phyloP scores from a whole-genome alignment of 2,797 vertebrate species.

The Triplophysa yarkandensis region DNA sequence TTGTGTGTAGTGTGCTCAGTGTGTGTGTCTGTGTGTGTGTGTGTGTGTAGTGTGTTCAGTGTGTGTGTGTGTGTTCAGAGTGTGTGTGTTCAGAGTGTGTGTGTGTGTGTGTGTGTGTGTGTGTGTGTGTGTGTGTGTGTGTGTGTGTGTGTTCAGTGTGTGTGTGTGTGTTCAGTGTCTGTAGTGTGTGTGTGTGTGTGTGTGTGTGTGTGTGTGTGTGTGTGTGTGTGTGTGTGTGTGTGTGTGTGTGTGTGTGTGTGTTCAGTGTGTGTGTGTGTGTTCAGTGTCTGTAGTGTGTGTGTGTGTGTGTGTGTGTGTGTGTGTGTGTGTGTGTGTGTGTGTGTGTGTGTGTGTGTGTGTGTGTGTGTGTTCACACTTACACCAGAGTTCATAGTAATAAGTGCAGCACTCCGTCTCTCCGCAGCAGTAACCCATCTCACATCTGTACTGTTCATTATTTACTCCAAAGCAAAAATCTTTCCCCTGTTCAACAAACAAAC shows the following conservation, averaged over 20 bases:
- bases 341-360: background rate
- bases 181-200: background rate
- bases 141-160: too few species aligned
- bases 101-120: too few species aligned
- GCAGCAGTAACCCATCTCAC: constrained; percentile 85
- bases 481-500: constrained; percentile 66
- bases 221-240: too few species aligned
- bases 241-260: too few species aligned
- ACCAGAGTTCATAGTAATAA: constrained; percentile 86
- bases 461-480: constrained; percentile 83
- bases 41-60: too few species aligned
- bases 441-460: constrained; percentile 82
- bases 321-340: background rate
- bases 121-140: too few species aligned
- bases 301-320: background rate
- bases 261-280: too few species aligned
- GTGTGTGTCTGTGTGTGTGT: too few species aligned
- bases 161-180: too few species aligned
- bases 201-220: background rate
- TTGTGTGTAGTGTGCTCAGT: too few species aligned
- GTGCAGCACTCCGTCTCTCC: constrained; percentile 85
- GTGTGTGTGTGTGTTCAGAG: too few species aligned
- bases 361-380: constrained; percentile 67
- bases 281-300: background rate
- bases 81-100: too few species aligned